Evolutionary conservation across 2,113 vertebrate genomes (phyloP).

Genomic region (Pandion haliaetus): DNA sequence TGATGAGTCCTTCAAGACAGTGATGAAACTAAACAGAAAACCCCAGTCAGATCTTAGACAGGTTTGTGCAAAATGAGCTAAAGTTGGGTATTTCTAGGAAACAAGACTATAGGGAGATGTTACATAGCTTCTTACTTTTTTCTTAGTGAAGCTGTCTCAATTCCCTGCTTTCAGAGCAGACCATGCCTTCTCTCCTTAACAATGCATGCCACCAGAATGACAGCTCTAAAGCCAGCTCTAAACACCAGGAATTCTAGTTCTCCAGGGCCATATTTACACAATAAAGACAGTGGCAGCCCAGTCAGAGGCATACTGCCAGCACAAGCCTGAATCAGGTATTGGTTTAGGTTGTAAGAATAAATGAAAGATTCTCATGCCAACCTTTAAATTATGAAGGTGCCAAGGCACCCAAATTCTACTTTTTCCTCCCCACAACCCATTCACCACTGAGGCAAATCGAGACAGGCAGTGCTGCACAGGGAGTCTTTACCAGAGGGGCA

Average conservation of each 20-base stretch:
- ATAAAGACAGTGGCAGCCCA: neutral
- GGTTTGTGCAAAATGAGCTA: neutral
- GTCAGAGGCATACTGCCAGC: neutral
- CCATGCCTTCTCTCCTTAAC: neutral
- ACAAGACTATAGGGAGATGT: neutral
- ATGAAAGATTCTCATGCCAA: neutral
- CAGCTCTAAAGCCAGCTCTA: neutral
- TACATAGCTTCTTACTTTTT: neutral
- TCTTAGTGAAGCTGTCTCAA: neutral
- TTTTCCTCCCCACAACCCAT: neutral
- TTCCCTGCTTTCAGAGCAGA: neutral
- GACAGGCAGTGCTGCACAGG: neutral
- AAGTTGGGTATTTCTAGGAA: neutral
- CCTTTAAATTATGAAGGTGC: neutral
- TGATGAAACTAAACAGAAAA: slow-evolving; percentile 58
- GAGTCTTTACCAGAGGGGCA: neutral
- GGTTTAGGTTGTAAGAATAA: neutral
- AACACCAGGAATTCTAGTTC: neutral
- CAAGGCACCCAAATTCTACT: neutral
- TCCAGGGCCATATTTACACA: neutral
- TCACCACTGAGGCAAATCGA: neutral
- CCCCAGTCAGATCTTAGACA: neutral
- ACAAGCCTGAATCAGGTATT: neutral
- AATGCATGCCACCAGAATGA: neutral
- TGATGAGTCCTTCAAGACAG: neutral